Evolutionary conservation across 2,888 invertebrate genomes (phyloP).

Genomic region (Bhutanitis thaidina): DNA sequence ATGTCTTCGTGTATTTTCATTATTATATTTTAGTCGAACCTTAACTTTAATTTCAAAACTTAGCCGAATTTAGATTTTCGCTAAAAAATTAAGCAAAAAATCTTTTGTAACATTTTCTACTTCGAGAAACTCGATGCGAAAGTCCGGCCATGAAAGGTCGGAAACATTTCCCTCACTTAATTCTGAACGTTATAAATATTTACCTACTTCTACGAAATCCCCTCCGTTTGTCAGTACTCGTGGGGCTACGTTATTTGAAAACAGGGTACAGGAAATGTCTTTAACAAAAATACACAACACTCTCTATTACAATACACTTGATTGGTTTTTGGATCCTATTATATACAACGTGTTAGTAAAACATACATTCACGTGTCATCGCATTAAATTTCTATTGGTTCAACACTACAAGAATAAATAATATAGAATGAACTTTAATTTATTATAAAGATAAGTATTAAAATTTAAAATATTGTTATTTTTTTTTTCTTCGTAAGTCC

Average conservation of each 20-base stretch:
- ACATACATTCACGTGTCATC: no score
- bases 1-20: no score
- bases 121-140: neutral
- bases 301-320: neutral
- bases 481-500: no score
- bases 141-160: slow-evolving; percentile 8
- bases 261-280: neutral
- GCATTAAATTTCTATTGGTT: no score
- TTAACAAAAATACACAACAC: slow-evolving; percentile 3
- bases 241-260: slow-evolving; percentile 3
- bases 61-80: no score
- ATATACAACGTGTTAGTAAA: neutral
- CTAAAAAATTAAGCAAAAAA: neutral
- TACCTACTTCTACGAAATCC: slow-evolving; percentile 15
- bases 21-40: no score
- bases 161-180: slow-evolving; percentile 17
- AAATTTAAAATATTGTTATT: no score
- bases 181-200: slow-evolving; percentile 19
- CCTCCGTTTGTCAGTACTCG: slow-evolving; percentile 12
- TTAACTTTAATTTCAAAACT: no score
- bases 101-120: neutral
- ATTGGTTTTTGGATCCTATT: neutral
- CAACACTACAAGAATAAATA: no score
- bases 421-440: no score
- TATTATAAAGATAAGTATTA: no score